A percentile compares a stretch with the other conserved stretches of the same genome.
Conservation (phyloP, 2,797 vertebrate species). For the Mus minutoides region DNA sequence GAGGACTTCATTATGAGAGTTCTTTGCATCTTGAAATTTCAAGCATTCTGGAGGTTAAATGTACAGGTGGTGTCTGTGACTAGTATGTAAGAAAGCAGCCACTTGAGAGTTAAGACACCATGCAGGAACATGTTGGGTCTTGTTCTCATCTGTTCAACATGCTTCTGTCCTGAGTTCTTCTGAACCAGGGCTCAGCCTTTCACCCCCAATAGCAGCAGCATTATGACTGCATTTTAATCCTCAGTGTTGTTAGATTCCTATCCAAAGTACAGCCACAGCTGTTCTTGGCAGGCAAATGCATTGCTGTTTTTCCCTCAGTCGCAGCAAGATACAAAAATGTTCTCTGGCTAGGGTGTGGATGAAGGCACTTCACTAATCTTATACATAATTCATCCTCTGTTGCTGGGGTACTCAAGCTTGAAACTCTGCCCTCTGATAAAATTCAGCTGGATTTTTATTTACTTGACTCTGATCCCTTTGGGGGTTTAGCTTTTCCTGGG, state of each 20-base stretch:
- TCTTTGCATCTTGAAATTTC: constrained; percentile 70
- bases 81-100: constrained; percentile 60
- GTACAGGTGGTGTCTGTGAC: constrained; percentile 60
- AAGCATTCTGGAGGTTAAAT: constrained; percentile 70
- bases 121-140: constrained; percentile 40
- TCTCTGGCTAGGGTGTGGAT: constrained; percentile 72
- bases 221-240: constrained; percentile 76
- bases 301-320: constrained; percentile 70
- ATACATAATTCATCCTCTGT: constrained; percentile 76
- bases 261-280: constrained; percentile 69
- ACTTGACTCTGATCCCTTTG: constrained; percentile 73
- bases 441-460: constrained; percentile 74
- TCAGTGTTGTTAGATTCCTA: constrained; percentile 50
- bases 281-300: constrained; percentile 77
- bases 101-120: background rate
- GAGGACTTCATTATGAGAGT: constrained; percentile 64
- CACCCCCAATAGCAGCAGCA: constrained; percentile 64
- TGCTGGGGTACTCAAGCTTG: constrained; percentile 70
- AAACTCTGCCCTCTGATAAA: constrained; percentile 71
- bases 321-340: constrained; percentile 77
- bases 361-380: constrained; percentile 78
- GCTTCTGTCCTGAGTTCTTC: constrained; percentile 48
- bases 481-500: constrained; percentile 37
- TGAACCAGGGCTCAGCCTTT: constrained; percentile 67
- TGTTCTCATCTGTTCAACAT: constrained; percentile 52